phyloP scores from a whole-genome alignment of 2,888 invertebrate genomes.

The Terebella lapidaria region DNA sequence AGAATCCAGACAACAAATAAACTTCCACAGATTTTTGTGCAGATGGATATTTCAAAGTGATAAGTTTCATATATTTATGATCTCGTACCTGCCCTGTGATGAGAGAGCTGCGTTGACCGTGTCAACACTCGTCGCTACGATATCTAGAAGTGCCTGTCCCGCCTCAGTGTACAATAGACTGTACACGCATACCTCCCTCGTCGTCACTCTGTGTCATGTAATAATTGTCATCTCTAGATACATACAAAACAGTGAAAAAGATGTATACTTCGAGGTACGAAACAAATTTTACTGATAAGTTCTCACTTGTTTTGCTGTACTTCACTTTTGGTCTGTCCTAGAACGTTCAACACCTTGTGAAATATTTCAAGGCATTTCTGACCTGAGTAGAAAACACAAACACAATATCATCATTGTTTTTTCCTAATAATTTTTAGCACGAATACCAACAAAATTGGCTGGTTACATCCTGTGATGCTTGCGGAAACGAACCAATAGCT shows the following conservation, averaged over 20 bases:
- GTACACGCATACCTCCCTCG: conserved; percentile 47
- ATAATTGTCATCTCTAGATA: neutral
- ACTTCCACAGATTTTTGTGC: no score
- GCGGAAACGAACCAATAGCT: conserved; percentile 36
- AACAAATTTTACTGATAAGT: no score
- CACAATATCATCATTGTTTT: neutral
- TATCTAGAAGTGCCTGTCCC: conserved; percentile 49
- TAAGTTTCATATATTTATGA: no score
- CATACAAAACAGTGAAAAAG: neutral
- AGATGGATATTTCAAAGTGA: no score
- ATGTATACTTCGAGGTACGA: no score
- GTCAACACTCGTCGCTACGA: conserved; percentile 51
- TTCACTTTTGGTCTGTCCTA: no score
- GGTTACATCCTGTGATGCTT: no score
- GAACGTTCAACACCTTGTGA: conserved; percentile 45
- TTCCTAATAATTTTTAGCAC: neutral
- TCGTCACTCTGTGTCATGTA: conserved; percentile 21
- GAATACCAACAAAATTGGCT: neutral
- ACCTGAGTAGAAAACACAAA: conserved; percentile 30
- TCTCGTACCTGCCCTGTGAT: conserved; percentile 52
- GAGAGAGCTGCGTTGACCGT: conserved; percentile 44
- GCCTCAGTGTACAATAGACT: conserved; percentile 51
- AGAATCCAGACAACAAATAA: no score
- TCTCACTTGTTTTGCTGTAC: no score
- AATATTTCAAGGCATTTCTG: conserved; percentile 50